These are phyloP conservation scores for Palaemon carinicauda DNA, from an alignment of 1,140 invertebrate genomes.

Conservation along the genomic window DNA sequence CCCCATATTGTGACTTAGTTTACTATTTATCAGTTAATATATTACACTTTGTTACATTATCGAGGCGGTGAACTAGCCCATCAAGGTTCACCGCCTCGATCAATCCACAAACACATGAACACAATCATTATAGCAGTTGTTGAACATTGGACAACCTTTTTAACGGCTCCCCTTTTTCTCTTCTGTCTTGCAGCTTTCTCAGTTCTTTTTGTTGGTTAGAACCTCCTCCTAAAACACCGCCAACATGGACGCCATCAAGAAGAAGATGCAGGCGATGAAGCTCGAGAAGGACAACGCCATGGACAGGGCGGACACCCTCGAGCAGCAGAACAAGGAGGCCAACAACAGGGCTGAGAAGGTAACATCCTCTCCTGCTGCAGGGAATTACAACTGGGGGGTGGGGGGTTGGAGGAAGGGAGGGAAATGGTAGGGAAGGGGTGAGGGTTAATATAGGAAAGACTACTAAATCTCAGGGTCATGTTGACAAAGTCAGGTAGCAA, in stretches of 20 bases:
- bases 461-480: neutral
- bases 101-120: neutral
- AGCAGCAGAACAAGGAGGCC: conserved; percentile 93
- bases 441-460: neutral
- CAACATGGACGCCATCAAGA: conserved; percentile 99
- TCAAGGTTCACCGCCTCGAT: no score
- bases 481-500: no score
- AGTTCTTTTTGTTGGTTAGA: conserved; percentile 53
- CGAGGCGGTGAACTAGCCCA: no score
- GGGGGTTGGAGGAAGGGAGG: neutral
- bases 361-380: conserved; percentile 58
- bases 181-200: conserved; percentile 49
- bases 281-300: conserved; percentile 98
- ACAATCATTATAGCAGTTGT: neutral
- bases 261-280: conserved; percentile 99
- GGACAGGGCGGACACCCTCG: conserved; percentile 91
- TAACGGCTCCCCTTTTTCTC: neutral
- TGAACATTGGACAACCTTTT: neutral
- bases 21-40: no score
- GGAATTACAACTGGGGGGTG: neutral
- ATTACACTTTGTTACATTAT: no score
- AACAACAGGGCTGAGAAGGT: conserved; percentile 93
- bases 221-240: conserved; percentile 52
- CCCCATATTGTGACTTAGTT: no score
- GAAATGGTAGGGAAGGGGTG: neutral